phyloP scores from a whole-genome alignment of 2,888 invertebrate genomes.

The Charanyca ferruginea region DNA sequence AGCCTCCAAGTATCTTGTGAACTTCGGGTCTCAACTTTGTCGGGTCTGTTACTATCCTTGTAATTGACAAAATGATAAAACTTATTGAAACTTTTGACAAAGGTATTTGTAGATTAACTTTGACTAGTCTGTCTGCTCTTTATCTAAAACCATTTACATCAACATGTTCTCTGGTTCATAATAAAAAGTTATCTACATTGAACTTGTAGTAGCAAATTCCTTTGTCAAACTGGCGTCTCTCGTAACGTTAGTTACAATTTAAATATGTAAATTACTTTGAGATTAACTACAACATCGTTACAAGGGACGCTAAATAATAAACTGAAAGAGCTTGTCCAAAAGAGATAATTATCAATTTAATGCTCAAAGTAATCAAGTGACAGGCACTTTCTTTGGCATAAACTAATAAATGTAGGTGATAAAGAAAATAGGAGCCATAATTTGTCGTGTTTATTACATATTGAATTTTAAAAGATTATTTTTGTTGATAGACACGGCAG shows the following conservation, averaged over 20 bases:
- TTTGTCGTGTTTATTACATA: slow-evolving; percentile 48
- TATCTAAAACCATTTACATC: slow-evolving; percentile 1
- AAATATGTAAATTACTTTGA: slow-evolving; percentile 26
- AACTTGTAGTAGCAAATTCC: slow-evolving; percentile 51
- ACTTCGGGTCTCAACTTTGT: slow-evolving; percentile 80
- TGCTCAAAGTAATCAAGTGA: slow-evolving; percentile 30
- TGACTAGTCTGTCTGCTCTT: slow-evolving; percentile 2
- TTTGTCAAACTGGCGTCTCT: slow-evolving; percentile 57
- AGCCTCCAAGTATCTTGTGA: slow-evolving; percentile 89
- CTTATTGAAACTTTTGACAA: slow-evolving; percentile 75
- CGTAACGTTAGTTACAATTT: slow-evolving; percentile 39
- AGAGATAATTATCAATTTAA: slow-evolving; percentile 42
- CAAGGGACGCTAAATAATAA: slow-evolving; percentile 39
- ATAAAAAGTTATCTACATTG: slow-evolving; percentile 8
- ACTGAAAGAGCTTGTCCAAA: slow-evolving; percentile 58
- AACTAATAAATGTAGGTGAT: slow-evolving; percentile 42
- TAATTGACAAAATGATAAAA: slow-evolving; percentile 74
- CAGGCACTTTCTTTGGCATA: slow-evolving; percentile 50
- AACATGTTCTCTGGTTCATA: slow-evolving; percentile 3
- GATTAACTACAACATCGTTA: slow-evolving; percentile 29
- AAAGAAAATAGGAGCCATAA: slow-evolving; percentile 41
- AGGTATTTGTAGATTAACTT: slow-evolving; percentile 67
- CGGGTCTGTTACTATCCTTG: slow-evolving; percentile 80
- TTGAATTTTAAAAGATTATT: slow-evolving; percentile 24
- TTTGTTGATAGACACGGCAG: slow-evolving; percentile 36